Conservation (phyloP, 2,113 vertebrate species). For the Cacatua alba region DNA sequence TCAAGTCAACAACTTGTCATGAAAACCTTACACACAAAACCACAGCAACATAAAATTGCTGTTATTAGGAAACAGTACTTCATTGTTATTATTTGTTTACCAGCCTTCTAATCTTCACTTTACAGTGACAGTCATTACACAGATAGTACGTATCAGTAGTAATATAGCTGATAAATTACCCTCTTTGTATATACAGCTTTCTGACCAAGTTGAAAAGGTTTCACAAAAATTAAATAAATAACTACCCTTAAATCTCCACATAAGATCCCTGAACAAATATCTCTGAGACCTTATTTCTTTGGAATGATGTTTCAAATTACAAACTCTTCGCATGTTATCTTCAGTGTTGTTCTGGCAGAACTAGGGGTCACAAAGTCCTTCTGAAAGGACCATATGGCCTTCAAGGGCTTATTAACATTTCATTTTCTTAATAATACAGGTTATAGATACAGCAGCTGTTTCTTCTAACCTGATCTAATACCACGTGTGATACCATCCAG, state of each 20-base stretch:
- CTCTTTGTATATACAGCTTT: not conserved
- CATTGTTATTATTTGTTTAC: conserved; percentile 67
- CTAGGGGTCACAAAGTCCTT: not conserved
- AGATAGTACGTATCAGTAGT: not conserved
- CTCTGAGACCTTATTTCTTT: not conserved
- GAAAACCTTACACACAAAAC: conserved; percentile 48
- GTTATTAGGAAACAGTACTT: conserved; percentile 44
- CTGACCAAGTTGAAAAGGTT: conserved; percentile 33
- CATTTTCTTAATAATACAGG: not conserved
- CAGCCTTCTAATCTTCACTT: conserved; percentile 36
- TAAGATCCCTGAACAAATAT: not conserved
- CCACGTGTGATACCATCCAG: not conserved
- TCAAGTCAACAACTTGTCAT: conserved; percentile 54
- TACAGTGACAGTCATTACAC: conserved; percentile 8
- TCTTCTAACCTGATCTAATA: not conserved
- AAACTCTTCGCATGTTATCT: not conserved
- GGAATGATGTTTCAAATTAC: not conserved
- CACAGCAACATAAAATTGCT: conserved; percentile 50
- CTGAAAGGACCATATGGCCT: not conserved
- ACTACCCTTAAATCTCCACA: not conserved
- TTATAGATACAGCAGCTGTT: not conserved
- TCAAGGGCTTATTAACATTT: not conserved
- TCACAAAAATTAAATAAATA: conserved; percentile 8
- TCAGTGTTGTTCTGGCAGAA: not conserved
- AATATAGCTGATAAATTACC: conserved; percentile 23